Conservation (phyloP, 2,113 vertebrate genomes). For the Cisticola juncidis region DNA sequence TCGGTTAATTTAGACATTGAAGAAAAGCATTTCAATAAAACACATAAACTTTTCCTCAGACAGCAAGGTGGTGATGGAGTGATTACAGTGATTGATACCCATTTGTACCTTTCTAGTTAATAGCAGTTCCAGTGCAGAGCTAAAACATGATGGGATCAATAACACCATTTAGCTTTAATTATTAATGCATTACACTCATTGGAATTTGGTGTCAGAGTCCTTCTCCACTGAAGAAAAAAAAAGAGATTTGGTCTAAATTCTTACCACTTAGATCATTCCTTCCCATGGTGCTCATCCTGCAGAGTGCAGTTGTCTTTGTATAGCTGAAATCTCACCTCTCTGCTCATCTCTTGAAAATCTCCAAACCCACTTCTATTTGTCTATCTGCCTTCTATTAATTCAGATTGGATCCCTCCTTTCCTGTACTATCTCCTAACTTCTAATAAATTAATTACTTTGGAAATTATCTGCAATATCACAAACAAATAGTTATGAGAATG, state of each 20-base stretch:
- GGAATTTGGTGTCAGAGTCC: not conserved
- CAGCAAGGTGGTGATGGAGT: not conserved
- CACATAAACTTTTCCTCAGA: not conserved
- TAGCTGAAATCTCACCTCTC: not conserved
- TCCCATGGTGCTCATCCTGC: not conserved
- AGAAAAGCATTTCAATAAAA: not conserved
- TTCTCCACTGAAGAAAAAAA: not conserved
- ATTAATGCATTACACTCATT: not conserved
- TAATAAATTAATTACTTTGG: not conserved
- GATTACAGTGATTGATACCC: not conserved
- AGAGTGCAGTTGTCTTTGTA: not conserved
- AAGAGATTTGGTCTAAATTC: not conserved
- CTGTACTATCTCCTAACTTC: not conserved
- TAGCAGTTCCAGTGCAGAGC: not conserved
- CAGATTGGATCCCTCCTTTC: not conserved
- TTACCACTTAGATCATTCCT: not conserved
- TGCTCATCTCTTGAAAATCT: not conserved
- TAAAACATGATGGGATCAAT: not conserved
- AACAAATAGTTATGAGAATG: not conserved
- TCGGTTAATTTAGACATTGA: not conserved
- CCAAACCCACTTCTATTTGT: not conserved
- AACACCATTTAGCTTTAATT: not conserved
- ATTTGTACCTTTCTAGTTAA: not conserved
- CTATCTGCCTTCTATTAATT: not conserved
- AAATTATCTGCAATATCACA: not conserved